Evolutionary conservation across 2,797 vertebrate species (phyloP), one percentile per base, ranked within the genome.

Genomic region (Pachyuromys duprasi): DNA sequence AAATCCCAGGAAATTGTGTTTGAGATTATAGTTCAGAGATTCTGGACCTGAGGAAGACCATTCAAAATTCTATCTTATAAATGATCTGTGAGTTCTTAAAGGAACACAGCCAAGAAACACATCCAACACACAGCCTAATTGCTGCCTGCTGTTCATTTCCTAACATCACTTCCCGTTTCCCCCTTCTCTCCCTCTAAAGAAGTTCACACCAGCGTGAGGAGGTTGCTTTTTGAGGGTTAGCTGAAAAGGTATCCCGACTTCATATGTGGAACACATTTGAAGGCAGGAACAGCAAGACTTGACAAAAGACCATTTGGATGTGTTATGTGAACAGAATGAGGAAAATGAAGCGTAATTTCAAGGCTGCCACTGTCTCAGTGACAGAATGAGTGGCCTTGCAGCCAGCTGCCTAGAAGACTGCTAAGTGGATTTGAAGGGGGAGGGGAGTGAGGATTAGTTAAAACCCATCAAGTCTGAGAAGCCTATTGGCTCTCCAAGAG

Each of bases 231-330:
- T 28, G 26, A 36, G 20, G 31, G 63, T 33, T 26, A 5, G 31
- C 39, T 87, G 91, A 87, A 79, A 84, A 92, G 49, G 84, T 75
- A 92, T 18, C 49, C 31, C 9, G 81, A 83, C 60, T 83, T 82
- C 36, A 36, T 13, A 57, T 67, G 60, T 75, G 69, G 76, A 74
- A 86, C 72, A 60, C 13, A 36, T 86, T 49, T 83, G 86, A 65
- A 76, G 87, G 88, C 55, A 67, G 31, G 75, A 49, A 82, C 57
- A 33, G 22, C 11, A 84, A 49, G 36, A 81, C n/a, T 81, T 90
- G 70, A 87, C 2, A 22, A 79, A 75, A 45, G 18, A 55, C 18
- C 65, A 22, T 88, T 33, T 62, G 72, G 28, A 36, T 42, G 13
- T 76, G 1, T 81, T 28, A 17, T 42, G 9, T 74, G 69, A 62